phyloP scores from a whole-genome alignment of 2,113 vertebrate species.

The Tympanuchus pallidicinctus region DNA sequence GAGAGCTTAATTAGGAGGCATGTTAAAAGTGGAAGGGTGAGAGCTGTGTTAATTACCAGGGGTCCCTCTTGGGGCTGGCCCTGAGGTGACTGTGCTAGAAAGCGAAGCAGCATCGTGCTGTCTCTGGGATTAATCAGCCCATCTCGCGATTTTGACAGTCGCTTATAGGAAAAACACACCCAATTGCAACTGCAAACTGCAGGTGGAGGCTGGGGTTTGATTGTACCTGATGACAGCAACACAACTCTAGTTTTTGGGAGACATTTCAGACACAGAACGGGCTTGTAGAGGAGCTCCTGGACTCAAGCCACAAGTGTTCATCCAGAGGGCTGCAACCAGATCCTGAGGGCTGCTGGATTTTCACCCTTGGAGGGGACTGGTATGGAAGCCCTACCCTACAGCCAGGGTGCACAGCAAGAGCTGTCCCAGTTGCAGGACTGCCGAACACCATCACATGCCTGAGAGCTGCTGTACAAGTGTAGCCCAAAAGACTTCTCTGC shows the following conservation, averaged over 20 bases:
- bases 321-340: not conserved
- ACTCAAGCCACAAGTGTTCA: not conserved
- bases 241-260: accelerated
- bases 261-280: not conserved
- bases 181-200: not conserved
- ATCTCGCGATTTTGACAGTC: not conserved
- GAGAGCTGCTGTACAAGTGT: not conserved
- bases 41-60: slow-evolving; percentile 73
- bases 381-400: not conserved
- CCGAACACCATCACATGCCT: not conserved
- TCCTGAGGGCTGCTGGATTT: not conserved
- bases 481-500: not conserved
- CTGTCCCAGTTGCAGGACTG: not conserved
- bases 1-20: slow-evolving; percentile 75
- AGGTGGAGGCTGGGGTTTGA: not conserved
- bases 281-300: not conserved
- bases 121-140: slow-evolving; percentile 27
- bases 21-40: slow-evolving; percentile 77
- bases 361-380: not conserved
- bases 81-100: not conserved
- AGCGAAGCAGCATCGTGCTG: slow-evolving; percentile 6
- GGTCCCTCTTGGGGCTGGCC: slow-evolving; percentile 61
- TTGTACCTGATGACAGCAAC: not conserved
- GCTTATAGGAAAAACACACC: not conserved
- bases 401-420: not conserved